Conservation (phyloP, 2,113 vertebrate species). For the Verasper variegatus region DNA sequence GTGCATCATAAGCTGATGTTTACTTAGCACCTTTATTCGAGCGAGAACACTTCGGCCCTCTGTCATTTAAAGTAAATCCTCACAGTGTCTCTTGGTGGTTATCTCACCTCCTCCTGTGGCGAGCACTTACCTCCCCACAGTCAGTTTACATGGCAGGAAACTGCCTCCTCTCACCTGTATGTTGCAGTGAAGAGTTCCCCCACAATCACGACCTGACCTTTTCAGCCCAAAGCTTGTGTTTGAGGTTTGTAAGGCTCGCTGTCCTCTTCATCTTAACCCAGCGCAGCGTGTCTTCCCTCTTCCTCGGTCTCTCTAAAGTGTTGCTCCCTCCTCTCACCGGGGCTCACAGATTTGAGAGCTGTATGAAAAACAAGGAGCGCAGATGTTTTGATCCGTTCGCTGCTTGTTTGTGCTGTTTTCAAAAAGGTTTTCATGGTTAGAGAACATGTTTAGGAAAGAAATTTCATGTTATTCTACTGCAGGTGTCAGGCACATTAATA, state of each 20-base stretch:
- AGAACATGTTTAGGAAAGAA: neutral
- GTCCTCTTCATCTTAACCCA: conserved; percentile 34
- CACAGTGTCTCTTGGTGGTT: neutral
- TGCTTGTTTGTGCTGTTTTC: neutral
- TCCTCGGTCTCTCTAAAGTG: neutral
- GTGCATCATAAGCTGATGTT: neutral
- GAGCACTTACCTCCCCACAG: conserved; percentile 17
- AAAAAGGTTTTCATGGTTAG: neutral
- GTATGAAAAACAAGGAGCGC: conserved; percentile 1
- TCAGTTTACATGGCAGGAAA: neutral
- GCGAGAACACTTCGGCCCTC: neutral
- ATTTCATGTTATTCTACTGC: neutral
- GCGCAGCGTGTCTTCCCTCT: conserved; percentile 21
- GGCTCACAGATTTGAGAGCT: conserved; percentile 8
- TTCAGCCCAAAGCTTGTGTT: conserved; percentile 14
- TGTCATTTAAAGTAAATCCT: neutral
- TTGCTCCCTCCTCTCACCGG: neutral
- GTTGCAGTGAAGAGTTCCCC: conserved; percentile 10
- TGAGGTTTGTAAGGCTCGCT: neutral
- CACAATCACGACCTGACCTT: conserved; percentile 37
- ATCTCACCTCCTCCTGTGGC: conserved; percentile 6
- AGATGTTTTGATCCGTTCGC: conserved; percentile 15
- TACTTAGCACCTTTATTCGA: neutral
- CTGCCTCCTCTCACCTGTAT: conserved; percentile 15
- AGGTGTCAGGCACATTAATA: neutral